Percentiles rank a stretch among this genome's conserved stretches.
phyloP scores from a whole-genome alignment of 2,888 invertebrate species.

The Incurvaria masculella region DNA sequence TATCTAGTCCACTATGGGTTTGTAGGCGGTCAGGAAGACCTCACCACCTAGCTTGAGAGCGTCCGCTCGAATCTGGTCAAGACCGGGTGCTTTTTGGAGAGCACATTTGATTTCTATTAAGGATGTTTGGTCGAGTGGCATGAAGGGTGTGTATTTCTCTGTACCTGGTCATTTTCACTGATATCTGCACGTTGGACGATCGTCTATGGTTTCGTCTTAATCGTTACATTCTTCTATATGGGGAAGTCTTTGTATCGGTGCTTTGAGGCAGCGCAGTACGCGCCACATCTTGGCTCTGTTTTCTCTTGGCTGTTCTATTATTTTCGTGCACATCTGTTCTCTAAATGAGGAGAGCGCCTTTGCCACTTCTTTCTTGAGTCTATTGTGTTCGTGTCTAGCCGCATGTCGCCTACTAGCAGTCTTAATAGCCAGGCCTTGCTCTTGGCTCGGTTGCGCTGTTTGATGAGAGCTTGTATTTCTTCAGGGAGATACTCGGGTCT shows the following conservation, averaged over 20 bases:
- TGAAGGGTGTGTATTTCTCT: too few species aligned
- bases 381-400: conserved; percentile 2
- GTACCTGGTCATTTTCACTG: too few species aligned
- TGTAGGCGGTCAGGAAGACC: too few species aligned
- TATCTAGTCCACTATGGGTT: too few species aligned
- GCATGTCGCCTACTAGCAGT: conserved; percentile 1
- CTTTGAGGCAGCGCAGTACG: conserved; percentile 1
- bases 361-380: conserved; percentile 2
- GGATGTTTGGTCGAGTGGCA: too few species aligned
- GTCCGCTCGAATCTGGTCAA: too few species aligned
- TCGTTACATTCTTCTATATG: conserved; percentile 1
- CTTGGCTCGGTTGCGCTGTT: conserved; percentile 3
- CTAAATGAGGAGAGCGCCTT: neutral
- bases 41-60: too few species aligned
- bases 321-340: conserved; percentile 1
- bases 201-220: conserved; percentile 6
- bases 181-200: conserved; percentile 4
- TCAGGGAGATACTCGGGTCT: conserved; percentile 1
- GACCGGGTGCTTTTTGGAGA: too few species aligned
- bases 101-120: too few species aligned
- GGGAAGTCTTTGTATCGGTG: conserved; percentile 1
- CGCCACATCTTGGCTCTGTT: conserved; percentile 7
- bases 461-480: conserved; percentile 1
- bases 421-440: conserved; percentile 4
- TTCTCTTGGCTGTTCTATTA: conserved; percentile 3